Percentiles rank a stretch among this genome's conserved stretches.
These are phyloP conservation scores for Folsomia candida DNA, from an alignment of 2,888 invertebrate species.

Conservation along the genomic window DNA sequence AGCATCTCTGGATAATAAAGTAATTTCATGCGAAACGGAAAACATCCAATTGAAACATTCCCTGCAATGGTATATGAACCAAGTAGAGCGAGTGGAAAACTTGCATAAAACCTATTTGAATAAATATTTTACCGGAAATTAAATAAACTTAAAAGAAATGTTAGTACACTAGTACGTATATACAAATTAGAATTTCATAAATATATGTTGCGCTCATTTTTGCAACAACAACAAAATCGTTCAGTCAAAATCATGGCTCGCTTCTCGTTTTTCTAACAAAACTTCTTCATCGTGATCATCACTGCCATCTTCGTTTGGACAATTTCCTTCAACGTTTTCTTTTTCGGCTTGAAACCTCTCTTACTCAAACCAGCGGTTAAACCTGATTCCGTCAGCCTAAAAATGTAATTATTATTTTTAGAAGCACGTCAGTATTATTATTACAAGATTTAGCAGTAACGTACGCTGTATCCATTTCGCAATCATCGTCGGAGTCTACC, in stretches of 20 bases:
- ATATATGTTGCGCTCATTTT: too few relatives aligned
- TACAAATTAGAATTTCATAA: too few relatives aligned
- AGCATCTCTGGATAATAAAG: neutral
- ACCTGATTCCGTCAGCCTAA: constrained; percentile 68
- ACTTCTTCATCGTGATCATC: constrained; percentile 68
- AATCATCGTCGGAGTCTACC: constrained; percentile 66
- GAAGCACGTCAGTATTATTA: constrained; percentile 52
- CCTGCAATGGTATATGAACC: neutral
- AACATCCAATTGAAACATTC: neutral
- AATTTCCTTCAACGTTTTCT: constrained; percentile 52
- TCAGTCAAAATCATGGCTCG: too few relatives aligned
- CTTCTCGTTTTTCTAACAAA: constrained; percentile 65
- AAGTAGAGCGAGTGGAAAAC: neutral
- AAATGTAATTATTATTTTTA: too few relatives aligned
- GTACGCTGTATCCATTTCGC: constrained; percentile 70
- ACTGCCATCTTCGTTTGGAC: constrained; percentile 59
- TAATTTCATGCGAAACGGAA: neutral
- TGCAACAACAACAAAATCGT: too few relatives aligned
- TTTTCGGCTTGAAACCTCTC: constrained; percentile 60
- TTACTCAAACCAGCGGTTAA: constrained; percentile 66
- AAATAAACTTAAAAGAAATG: too few relatives aligned
- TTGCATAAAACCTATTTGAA: neutral
- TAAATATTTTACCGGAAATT: too few relatives aligned
- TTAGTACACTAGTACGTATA: too few relatives aligned
- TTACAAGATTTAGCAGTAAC: too few relatives aligned